Evolutionary conservation across 1,140 invertebrate genomes (phyloP).

Genomic region (Laupala kohalensis): DNA sequence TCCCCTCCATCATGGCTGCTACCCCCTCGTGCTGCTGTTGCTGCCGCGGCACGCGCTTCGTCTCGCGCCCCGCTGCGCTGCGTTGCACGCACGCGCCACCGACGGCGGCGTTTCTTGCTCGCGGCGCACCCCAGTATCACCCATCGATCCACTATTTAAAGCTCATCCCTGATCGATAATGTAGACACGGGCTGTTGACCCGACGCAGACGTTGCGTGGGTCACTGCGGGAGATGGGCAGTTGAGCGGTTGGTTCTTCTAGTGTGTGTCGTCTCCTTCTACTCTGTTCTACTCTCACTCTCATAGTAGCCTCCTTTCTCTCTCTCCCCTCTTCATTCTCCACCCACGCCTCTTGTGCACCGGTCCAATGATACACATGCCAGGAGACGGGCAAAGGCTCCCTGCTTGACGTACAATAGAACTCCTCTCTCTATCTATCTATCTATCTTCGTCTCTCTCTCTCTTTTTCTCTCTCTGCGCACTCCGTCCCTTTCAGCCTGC

Average conservation of each 20-base stretch:
- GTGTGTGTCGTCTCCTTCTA: no score
- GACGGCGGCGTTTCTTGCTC: neutral
- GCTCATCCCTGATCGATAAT: neutral
- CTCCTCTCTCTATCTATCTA: neutral
- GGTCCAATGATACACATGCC: neutral
- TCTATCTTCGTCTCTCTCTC: neutral
- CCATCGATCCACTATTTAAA: neutral
- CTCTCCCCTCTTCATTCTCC: neutral
- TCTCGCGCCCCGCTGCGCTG: neutral
- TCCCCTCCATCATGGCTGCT: neutral
- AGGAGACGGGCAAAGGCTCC: neutral
- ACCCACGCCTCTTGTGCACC: neutral
- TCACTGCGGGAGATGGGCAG: neutral
- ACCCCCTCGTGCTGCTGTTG: no score
- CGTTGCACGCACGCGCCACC: neutral
- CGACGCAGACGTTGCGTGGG: neutral
- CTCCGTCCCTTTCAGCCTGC: neutral
- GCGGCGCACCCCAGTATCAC: neutral
- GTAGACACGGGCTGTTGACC: neutral
- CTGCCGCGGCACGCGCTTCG: no score
- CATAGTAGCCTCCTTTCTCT: neutral
- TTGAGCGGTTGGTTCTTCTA: neutral
- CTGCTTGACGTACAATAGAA: neutral
- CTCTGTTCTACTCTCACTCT: neutral
- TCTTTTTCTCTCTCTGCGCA: neutral